Base-by-base conservation (phyloP, 64 coral and sea anemone species). In the Astreopora myriophthalma region DNA sequence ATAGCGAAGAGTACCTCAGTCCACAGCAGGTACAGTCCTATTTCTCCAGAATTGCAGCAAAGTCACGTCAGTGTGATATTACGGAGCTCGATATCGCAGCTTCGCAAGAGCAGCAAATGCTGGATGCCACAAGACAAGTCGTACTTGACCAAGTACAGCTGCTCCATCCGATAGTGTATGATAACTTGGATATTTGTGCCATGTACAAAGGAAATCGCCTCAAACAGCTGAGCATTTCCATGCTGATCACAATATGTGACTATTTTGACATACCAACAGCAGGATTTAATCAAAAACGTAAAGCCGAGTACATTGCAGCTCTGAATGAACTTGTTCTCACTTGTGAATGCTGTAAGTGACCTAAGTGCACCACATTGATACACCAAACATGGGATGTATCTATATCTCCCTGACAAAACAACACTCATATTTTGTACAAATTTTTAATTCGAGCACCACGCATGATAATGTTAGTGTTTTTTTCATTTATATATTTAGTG, bases 201-300 rank as follows among this genome's bases (percentile, higher is more conserved):
- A 55, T 48, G 76, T 27, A 46, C 76, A 49, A 80, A 55, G 76
- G 46, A 80, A 80, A 80, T 9, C 40, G 76, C 24, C 55, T 80
- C 8, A 80, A 25, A 17, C 76, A 80, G 48, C 29, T 80, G 42
- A 80, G 76, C 55, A 80, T 80, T 55, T 19, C 76, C 33, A 80
- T 80, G 76, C 76, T 80, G 1, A 51, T 19, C 28, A 80, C 25
- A 9, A 55, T 80, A 46, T 80, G 76, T 42, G 46, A 80, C 26
- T 80, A 55, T 55, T 80, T 80, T 49, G 76, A 80, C 32, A 16
- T 80, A 58, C 24, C 76, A 80, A 80, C 76, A 55, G 44, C 49
- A 14, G 76, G 76, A 3, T 80, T 57, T 55, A 80, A 80, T 55
- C 49, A 46, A n/a, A 80, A 80, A 80, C 48, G 76, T 2, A 80